Evolutionary conservation across 2,113 vertebrate genomes (phyloP).

Genomic region (Eolophus roseicapilla): DNA sequence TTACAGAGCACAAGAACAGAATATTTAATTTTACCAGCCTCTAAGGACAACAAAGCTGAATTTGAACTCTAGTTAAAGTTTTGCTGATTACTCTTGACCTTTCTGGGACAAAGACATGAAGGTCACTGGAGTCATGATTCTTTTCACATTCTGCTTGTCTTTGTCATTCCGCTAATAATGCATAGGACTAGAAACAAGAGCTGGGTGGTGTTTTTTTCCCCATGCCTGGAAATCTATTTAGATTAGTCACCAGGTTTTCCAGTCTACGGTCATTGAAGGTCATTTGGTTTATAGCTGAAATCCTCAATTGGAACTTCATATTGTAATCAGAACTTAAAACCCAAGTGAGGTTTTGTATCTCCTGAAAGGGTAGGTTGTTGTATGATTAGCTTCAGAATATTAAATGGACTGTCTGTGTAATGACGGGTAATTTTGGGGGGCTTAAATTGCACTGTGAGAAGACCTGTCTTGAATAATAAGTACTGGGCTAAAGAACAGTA

Average conservation of each 20-base stretch:
- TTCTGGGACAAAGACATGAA: conserved; percentile 61
- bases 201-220: conserved; percentile 18
- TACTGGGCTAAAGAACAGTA: neutral
- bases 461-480: conserved; percentile 71
- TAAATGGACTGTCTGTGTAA: conserved; percentile 72
- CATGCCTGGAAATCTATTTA: conserved; percentile 71
- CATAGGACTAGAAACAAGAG: conserved; percentile 52
- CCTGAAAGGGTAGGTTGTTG: conserved; percentile 71
- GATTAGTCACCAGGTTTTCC: conserved; percentile 69
- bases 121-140: conserved; percentile 60
- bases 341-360: conserved; percentile 62
- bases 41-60: conserved; percentile 41
- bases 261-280: conserved; percentile 71
- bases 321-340: conserved; percentile 74
- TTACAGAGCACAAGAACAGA: conserved; percentile 34
- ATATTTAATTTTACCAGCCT: conserved; percentile 54
- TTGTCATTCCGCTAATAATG: conserved; percentile 63
- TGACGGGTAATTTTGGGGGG: conserved; percentile 69
- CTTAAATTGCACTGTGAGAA: conserved; percentile 68
- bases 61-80: conserved; percentile 70
- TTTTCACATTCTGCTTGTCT: conserved; percentile 60
- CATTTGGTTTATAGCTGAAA: conserved; percentile 73
- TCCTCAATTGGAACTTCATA: conserved; percentile 71
- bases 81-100: conserved; percentile 66
- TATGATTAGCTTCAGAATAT: conserved; percentile 75